Evolutionary conservation across 2,113 vertebrate species (phyloP), one percentile per base, ranked within the genome.

Genomic region (Nyctibius bracteatus): DNA sequence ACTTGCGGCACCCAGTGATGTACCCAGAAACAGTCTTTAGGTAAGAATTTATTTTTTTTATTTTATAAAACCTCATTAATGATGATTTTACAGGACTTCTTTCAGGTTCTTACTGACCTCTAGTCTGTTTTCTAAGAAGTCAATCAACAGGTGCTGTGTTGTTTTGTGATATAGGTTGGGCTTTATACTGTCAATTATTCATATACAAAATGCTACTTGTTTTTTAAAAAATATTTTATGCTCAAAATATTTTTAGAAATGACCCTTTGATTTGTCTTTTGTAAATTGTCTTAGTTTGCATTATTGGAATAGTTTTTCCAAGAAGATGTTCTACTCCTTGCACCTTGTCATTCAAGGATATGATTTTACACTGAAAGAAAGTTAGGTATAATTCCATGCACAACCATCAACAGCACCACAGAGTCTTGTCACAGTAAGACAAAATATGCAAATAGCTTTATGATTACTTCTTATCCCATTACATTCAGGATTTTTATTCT

Each of bases 111-210:
- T 89, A 67, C 71, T 94, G 63, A 78, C 82, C 37, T 74, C 54
- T 80, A 63, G 8, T 58, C 67, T 95, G 58, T 33, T 67, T 47
- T 61, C 51, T 72, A 80, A 78, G 37, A 94, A 93, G 71, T 93
- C 88, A 90, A 20, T 91, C 77, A 90, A 74, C 79, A 77, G 52
- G 43, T 94, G 43, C 28, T 88, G n/a, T 81, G 83, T 88, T 30
- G 17, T 91, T 96, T 95, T 97, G 62, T 77, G 95, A 5, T 95
- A 52, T 43, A 94, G 65, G 30, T 72, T 93, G 75, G 14, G 5
- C 4, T 4, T 46, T 61, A 43, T 70, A 39, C 23, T 74, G 23
- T 10, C 37, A 35, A 2, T 82, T 66, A 8, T n/a, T 8, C 39
- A 35, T 35, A 73, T 14, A 61, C 21, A 80, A 74, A 80, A 47